Evolutionary conservation across 2,113 vertebrate species (phyloP).

Genomic region (Chroicocephalus ridibundus): DNA sequence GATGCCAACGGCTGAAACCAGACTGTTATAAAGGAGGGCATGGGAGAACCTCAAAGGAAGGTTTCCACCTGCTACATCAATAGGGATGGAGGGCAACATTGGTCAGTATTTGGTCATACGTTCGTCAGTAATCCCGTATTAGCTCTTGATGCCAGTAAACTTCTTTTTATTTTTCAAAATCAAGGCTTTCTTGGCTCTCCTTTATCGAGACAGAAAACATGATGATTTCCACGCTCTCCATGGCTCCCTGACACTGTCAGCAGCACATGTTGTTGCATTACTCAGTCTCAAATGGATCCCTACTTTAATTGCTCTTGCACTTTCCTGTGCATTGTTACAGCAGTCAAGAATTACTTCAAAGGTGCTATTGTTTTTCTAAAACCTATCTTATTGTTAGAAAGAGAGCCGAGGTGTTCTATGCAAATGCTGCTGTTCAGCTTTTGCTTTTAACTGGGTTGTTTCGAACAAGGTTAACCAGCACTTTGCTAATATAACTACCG

Average conservation of each 20-base stretch:
- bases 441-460: not conserved
- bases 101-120: not conserved
- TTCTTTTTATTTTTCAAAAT: not conserved
- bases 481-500: not conserved
- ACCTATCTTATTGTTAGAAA: not conserved
- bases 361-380: conserved; percentile 37
- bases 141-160: not conserved
- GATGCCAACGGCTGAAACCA: not conserved
- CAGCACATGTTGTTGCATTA: not conserved
- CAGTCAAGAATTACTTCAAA: conserved; percentile 8
- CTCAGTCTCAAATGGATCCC: not conserved
- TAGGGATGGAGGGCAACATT: not conserved
- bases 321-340: not conserved
- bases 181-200: not conserved
- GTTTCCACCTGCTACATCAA: not conserved
- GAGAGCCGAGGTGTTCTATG: not conserved
- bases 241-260: not conserved
- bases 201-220: not conserved
- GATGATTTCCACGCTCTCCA: not conserved
- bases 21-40: not conserved
- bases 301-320: conserved; percentile 3
- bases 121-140: not conserved
- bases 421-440: conserved; percentile 24
- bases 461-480: not conserved
- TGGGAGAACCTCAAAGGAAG: not conserved